Base-by-base conservation (phyloP, 1,140 invertebrate genomes). In the Drusus annulatus region DNA sequence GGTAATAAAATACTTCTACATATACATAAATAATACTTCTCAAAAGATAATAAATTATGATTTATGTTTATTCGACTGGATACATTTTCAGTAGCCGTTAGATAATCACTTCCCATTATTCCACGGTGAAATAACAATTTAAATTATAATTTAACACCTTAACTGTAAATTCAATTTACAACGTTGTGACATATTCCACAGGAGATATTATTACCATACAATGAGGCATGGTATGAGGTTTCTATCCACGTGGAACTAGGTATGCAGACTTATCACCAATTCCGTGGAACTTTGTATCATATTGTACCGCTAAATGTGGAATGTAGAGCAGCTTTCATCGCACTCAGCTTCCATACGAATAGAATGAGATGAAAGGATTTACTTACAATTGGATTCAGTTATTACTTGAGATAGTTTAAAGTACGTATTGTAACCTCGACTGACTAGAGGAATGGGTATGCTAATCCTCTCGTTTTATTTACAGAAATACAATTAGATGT, bases 401-500 rank as follows among this genome's bases (percentile, higher is more conserved):
- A 60, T 21, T 23, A 21, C 56, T 23, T 19, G 56, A 60, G 23
- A 60, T 60, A 60, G 56, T 60, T 60, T 60, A 60, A 8, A 60
- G 23, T 60, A 60, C 23, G 56, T 23, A 45, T 45, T 17, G 2
- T 23, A 17, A 23, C 16, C 17, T 60, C 23, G 28, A 31, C 31
- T 8, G 36, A 68, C 63, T n/a, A 6, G 50, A 51, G 45, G 36
- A 71, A 71, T 52, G 45, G 17, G 17, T 71, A 52, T 71, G 50
- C 17, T 52, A 71, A 71, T 71, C 21, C n/a, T 51, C 45, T 51
- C 15, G 17, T 21, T 52, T 71, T 71, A 71, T 69, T 50, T 71
- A 71, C 68, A 71, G 45, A 71, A 52, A 52, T 51, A 71, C 68
- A 71, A 71, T 71, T 71, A 52, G 68, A 71, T 71, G 50, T 71